Evolutionary conservation across 2,113 vertebrate species (phyloP).

Genomic region (Otocyon megalotis): DNA sequence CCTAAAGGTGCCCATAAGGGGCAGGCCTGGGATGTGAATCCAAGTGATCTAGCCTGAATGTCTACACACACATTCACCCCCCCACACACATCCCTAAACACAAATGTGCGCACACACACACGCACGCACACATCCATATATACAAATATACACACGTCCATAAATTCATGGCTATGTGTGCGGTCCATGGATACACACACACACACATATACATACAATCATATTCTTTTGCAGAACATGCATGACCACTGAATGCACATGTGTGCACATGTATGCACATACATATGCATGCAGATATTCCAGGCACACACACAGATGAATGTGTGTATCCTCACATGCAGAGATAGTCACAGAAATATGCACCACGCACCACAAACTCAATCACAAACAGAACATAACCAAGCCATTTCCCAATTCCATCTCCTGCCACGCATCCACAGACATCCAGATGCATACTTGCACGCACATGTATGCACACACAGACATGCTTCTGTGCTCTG

Average conservation of each 20-base stretch:
- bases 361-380: not conserved
- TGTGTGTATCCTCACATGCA: not conserved
- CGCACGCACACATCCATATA: fast-evolving
- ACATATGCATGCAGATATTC: not conserved
- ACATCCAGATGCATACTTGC: fast-evolving
- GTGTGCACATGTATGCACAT: no score
- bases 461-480: fast-evolving
- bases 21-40: not conserved
- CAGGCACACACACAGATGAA: fast-evolving
- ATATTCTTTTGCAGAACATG: not conserved
- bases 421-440: no score
- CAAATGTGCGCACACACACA: fast-evolving
- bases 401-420: not conserved
- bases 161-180: fast-evolving
- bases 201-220: not conserved
- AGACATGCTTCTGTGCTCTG: not conserved
- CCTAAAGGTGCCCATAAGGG: not conserved
- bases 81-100: not conserved
- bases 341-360: not conserved
- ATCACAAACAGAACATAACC: not conserved
- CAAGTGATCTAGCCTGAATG: not conserved
- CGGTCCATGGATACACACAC: not conserved
- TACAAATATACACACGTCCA: fast-evolving
- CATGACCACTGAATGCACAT: not conserved
- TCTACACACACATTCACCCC: not conserved